phyloP scores from a whole-genome alignment of 2,797 vertebrate species.

The Sebastes kiyomatsui region DNA sequence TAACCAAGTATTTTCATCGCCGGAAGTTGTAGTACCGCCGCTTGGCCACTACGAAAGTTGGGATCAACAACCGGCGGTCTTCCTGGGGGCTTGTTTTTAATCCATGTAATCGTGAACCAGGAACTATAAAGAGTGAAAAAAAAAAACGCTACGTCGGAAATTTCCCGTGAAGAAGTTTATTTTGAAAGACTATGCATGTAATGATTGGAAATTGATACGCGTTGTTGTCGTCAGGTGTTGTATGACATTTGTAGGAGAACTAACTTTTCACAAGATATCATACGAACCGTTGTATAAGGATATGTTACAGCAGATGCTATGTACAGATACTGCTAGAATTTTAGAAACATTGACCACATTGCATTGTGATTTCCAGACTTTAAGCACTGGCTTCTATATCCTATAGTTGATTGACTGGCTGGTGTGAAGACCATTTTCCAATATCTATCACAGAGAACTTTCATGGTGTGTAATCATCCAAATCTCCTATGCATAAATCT shows the following conservation, averaged over 20 bases:
- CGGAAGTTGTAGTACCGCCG: too few relatives aligned
- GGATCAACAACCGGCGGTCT: too few relatives aligned
- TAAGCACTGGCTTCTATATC: constrained; percentile 44
- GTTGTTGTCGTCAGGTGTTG: not conserved
- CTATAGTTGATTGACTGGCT: constrained; percentile 53
- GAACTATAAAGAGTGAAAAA: too few relatives aligned
- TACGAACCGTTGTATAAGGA: not conserved
- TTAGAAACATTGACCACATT: not conserved
- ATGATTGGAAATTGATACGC: fast-evolving
- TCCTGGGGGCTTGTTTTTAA: too few relatives aligned
- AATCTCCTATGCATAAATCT: constrained; percentile 67
- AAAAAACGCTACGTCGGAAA: too few relatives aligned
- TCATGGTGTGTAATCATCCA: constrained; percentile 67
- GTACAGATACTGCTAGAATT: not conserved
- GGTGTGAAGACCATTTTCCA: constrained; percentile 52
- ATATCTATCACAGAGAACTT: constrained; percentile 55
- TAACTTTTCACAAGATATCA: not conserved
- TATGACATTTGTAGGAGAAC: not conserved
- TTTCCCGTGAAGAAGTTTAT: not conserved
- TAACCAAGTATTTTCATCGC: not conserved
- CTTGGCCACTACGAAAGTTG: too few relatives aligned
- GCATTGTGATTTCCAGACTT: constrained; percentile 25
- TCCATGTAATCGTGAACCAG: not conserved
- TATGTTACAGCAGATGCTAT: not conserved
- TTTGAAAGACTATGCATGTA: not conserved